Percentiles rank a stretch among this genome's conserved stretches.
Evolutionary conservation across 1,140 invertebrate genomes (phyloP).

Genomic region (Oedothorax gibbosus): DNA sequence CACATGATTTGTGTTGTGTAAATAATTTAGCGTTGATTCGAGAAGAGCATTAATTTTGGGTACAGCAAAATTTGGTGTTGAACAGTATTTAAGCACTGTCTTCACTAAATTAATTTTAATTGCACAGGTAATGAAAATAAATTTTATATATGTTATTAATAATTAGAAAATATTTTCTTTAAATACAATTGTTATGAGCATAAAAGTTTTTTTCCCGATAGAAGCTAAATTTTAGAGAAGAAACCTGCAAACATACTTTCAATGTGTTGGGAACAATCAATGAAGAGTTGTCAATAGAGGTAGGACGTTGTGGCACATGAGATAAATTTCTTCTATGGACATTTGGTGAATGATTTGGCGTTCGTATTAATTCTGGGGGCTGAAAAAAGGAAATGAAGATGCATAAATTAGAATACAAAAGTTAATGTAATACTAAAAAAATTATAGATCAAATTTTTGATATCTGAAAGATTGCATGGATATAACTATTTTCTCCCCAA

Average conservation of each 20-base stretch:
- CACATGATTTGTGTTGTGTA: too few relatives aligned
- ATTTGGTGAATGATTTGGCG: conserved; percentile 57
- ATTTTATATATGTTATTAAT: too few relatives aligned
- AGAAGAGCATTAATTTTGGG: too few relatives aligned
- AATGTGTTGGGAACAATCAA: conserved; percentile 75
- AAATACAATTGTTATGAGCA: neutral
- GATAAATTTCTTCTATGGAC: conserved; percentile 57
- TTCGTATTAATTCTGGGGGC: conserved; percentile 39
- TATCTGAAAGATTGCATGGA: too few relatives aligned
- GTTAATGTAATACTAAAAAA: neutral
- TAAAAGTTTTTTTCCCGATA: too few relatives aligned
- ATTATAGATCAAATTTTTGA: neutral
- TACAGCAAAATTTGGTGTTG: too few relatives aligned
- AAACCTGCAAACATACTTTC: conserved; percentile 72
- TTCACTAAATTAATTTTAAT: too few relatives aligned
- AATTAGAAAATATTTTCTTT: neutral
- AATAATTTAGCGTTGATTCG: too few relatives aligned
- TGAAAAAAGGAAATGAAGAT: conserved; percentile 12
- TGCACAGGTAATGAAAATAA: too few relatives aligned
- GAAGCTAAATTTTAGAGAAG: too few relatives aligned
- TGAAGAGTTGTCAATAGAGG: conserved; percentile 82
- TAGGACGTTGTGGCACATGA: conserved; percentile 72
- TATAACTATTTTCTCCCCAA: too few relatives aligned
- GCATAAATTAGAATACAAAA: neutral
- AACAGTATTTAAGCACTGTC: too few relatives aligned